Base-by-base conservation (phyloP, 2,888 invertebrate genomes). In the Melipona bicolor region DNA sequence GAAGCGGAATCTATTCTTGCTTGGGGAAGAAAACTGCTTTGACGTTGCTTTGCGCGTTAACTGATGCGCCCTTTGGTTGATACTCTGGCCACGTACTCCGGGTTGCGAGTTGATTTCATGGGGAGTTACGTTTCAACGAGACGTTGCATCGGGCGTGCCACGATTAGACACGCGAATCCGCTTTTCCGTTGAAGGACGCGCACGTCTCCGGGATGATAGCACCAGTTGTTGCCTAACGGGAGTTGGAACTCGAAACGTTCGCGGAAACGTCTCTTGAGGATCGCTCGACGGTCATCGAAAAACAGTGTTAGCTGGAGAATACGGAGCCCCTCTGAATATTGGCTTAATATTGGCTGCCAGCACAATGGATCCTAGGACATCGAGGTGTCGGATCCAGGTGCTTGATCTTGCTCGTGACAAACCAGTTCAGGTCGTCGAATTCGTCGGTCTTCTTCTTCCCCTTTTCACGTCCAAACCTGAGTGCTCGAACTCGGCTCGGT, bases 11-110 rank as follows among this genome's bases (percentile, higher is more conserved):
- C 27, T 54, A n/a, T 17, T 19, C 6, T n/a, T 2, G 2, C 36
- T 17, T 43, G 17, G 27, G 13, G 15, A 6, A 19, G 15, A n/a
- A 9, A 43, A 11, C 49, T 9, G 13, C 13, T n/a, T n/a, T n/a
- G 13, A 4, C 24, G 43, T 5, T 59, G 59, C 4, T 49, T 64
- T 49, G 17, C 49, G 11, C 54, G 67, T n/a, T 54, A 54, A 72
- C 79, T 83, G 36, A 43, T 11, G 43, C 43, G 9, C 43, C 77
- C 61, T 36, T 43, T 43, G 43, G 56, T 77, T 61, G 81, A 67
- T 65, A 77, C 21, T 32, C 72, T 19, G 27, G 36, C 61, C 83
- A 83, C 85, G 85, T 83, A 83, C 54, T 11, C 49, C 50, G 56
- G 50, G 24, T 74, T 73, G 70, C 64, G n/a, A 78, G 68, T 81